Evolutionary conservation across 53 echinoderm and acorn worm species (phyloP), one percentile per base, ranked within the genome.

Genomic region (Holothuria scabra): DNA sequence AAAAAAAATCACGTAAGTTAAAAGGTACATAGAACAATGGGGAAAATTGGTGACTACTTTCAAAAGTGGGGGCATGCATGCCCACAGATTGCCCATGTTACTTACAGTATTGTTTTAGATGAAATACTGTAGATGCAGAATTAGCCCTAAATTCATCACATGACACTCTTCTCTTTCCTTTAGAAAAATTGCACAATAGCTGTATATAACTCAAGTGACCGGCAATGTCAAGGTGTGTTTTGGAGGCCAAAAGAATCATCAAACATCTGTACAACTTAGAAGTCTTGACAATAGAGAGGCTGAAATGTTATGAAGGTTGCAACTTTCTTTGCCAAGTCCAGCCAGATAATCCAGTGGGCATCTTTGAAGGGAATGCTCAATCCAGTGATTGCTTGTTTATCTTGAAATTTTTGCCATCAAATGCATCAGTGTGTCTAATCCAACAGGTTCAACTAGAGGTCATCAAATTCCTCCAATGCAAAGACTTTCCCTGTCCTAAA

Each of bases 271-370:
- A 72, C 72, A 72, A 72, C 48, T 44, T 72, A 22, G n/a, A 19
- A 28, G 21, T n/a, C 8, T 9, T 72, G 25, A 72, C 75, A 21
- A 68, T 88, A 25, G 35, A 86, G 46, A 80, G 89, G 61, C 79
- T 93, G 19, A 33, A 66, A 6, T 84, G 89, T 59, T 93, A 88
- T 28, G 87, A 91, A 32, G 89, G 89, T 64, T 87, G 86, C 48
- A 93, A 93, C 59, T 76, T 93, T 59, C 76, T 69, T 20, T 38
- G 83, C 34, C 82, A 72, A 79, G 48, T 82, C 12, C 59, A 35
- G 60, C 72, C 74, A 21, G 87, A 67, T 19, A n/a, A n/a, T n/a
- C n/a, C n/a, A n/a, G n/a, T n/a, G n/a, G n/a, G n/a, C n/a, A 59
- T 63, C 25, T 24, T 4, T 7, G 79, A 46, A 26, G 12, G 65